Evolutionary conservation across 2,797 vertebrate species (phyloP), one percentile per base, ranked within the genome.

Genomic region (Pseudotriccus pelzelni): DNA sequence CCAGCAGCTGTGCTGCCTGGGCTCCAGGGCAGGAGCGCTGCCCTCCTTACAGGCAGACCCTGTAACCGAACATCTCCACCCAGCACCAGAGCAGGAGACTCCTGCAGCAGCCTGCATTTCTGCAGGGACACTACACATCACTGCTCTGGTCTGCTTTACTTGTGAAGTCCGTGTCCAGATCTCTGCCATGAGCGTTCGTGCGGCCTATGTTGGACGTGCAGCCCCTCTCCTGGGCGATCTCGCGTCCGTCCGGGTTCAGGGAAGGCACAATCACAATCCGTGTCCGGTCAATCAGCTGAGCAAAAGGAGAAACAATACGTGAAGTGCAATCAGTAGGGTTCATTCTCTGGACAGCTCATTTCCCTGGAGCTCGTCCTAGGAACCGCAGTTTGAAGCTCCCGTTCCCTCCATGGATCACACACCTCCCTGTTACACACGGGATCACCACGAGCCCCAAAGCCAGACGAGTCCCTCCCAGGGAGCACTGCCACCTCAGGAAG

Each of bases 231-330:
- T 98, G 97, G 2, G 99, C 99, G 75, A 97, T 86, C 90, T 99
- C 99, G 10, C 99, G 98, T 9, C 99, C 99, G 2, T 99, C 99
- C 7, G 99, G 99, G 95, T 99, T 99, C 89, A 99, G 98, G 68
- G 98, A 99, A 17, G 99, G 99, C 78, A 99, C 98, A 52, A 99
- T 99, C 92, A 99, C 97, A 89, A 99, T 99, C 91, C 98, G 98
- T 3, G 99, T 99, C 90, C 98, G 97, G 88, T 99, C 98, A 90
- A 99, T 98, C 89, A 99, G 97, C 99, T 99, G 85, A n/a, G 68
- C 41, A 53, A 52, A 74, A n/a, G 81, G 23, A 87, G 20, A 91
- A 49, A 89, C 73, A 90, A 82, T 3, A 70, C 81, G 83, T 18
- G 52, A 55, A 93, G 49, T 28, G 50, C 36, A 77, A 14, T 90